phyloP scores from a whole-genome alignment of 2,888 invertebrate genomes.

The Morinoia aosen region DNA sequence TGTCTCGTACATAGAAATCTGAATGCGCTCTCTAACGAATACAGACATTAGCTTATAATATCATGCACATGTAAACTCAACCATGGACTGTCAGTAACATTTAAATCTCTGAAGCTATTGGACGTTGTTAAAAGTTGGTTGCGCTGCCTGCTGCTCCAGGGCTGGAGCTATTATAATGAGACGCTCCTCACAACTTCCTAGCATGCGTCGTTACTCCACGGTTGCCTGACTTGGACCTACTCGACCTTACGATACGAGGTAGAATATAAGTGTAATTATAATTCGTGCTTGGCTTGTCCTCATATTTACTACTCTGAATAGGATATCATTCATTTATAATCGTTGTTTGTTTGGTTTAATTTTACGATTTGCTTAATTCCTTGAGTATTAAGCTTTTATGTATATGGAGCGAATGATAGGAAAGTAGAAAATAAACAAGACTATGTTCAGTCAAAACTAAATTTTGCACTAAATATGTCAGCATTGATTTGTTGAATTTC shows the following conservation, averaged over 20 bases:
- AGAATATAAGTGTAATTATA: not conserved
- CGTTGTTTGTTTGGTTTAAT: no score
- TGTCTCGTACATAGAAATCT: no score
- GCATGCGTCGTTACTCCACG: not conserved
- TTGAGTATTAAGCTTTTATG: no score
- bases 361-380: no score
- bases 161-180: not conserved
- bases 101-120: not conserved
- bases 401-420: no score
- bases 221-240: not conserved
- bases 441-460: no score
- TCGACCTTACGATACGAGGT: not conserved
- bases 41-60: not conserved
- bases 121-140: not conserved
- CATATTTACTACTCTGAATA: not conserved
- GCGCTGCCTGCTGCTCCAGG: not conserved
- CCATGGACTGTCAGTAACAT: not conserved
- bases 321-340: not conserved
- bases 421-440: no score
- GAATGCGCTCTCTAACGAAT: not conserved
- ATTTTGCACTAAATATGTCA: no score
- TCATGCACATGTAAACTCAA: not conserved
- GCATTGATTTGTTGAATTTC: no score
- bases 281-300: not conserved
- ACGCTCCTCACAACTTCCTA: not conserved